These are phyloP conservation scores for Notolepis coatsorum DNA, from an alignment of 2,797 vertebrate genomes.

Conservation along the genomic window DNA sequence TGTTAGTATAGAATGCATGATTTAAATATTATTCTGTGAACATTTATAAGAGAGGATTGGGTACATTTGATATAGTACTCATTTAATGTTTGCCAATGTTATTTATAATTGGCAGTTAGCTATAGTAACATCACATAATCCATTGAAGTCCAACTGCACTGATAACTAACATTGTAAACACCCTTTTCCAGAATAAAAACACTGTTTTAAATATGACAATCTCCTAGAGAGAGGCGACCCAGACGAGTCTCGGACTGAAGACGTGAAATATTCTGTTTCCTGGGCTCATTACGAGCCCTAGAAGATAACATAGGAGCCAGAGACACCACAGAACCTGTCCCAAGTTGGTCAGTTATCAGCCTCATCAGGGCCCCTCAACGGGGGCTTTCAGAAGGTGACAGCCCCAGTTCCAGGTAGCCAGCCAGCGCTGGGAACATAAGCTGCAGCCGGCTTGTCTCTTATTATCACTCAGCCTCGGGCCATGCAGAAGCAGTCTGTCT, in stretches of 20 bases:
- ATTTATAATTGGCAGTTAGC: no score
- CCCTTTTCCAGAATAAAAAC: no score
- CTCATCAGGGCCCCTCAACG: conserved; percentile 59
- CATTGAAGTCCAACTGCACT: no score
- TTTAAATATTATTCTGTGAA: no score
- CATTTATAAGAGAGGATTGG: no score
- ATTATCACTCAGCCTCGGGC: conserved; percentile 51
- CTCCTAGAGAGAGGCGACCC: no score
- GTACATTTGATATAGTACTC: no score
- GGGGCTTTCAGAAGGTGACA: conserved; percentile 66
- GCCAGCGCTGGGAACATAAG: conserved; percentile 40
- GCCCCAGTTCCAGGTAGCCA: conserved; percentile 62
- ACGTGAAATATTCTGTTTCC: conserved; percentile 92
- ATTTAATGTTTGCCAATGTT: no score
- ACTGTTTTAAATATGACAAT: no score
- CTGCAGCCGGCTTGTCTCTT: conserved; percentile 47
- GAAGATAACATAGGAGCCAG: conserved; percentile 87
- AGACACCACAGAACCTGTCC: conserved; percentile 83
- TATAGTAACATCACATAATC: no score
- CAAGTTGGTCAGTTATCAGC: conserved; percentile 76
- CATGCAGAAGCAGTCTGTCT: conserved; percentile 56
- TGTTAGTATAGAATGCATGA: no score
- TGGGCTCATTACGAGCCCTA: conserved; percentile 91
- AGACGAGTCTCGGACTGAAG: conserved; percentile 95
- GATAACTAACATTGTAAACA: no score